phyloP scores from a whole-genome alignment of 2,888 invertebrate species.

The Tubiluchus corallicola region DNA sequence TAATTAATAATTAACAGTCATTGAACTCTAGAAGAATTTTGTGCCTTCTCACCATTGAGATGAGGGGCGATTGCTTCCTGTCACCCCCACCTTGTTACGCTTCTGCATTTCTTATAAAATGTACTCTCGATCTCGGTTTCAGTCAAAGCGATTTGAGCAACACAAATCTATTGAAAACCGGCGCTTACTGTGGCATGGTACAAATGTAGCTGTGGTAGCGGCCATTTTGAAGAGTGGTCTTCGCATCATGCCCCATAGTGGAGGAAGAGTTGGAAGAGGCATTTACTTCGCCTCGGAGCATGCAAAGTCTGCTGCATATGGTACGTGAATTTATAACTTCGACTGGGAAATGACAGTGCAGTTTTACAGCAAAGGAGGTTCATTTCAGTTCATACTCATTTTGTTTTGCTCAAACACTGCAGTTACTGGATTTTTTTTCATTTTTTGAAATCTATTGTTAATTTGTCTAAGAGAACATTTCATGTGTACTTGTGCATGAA shows the following conservation, averaged over 20 bases:
- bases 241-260: slow-evolving; percentile 34
- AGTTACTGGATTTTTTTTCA: too few species aligned
- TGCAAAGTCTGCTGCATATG: slow-evolving; percentile 30
- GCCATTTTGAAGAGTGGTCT: slow-evolving; percentile 32
- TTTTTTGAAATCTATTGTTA: too few species aligned
- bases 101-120: neutral
- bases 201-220: slow-evolving; percentile 32
- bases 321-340: slow-evolving; percentile 20
- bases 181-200: slow-evolving; percentile 33
- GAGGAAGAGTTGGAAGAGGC: slow-evolving; percentile 30
- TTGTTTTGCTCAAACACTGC: slow-evolving; percentile 9
- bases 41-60: too few species aligned
- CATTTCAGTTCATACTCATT: too few species aligned
- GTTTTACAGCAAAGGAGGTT: too few species aligned
- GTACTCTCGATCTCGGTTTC: slow-evolving; percentile 6
- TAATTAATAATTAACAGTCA: too few species aligned
- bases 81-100: neutral
- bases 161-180: slow-evolving; percentile 25
- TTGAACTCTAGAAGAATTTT: too few species aligned
- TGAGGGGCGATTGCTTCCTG: slow-evolving; percentile 12
- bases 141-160: slow-evolving; percentile 19
- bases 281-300: slow-evolving; percentile 34
- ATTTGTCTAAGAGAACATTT: too few species aligned
- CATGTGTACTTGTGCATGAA: too few species aligned
- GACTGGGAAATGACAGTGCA: neutral